Conservation (phyloP, 2,113 vertebrate species). For the Strigops habroptila region DNA sequence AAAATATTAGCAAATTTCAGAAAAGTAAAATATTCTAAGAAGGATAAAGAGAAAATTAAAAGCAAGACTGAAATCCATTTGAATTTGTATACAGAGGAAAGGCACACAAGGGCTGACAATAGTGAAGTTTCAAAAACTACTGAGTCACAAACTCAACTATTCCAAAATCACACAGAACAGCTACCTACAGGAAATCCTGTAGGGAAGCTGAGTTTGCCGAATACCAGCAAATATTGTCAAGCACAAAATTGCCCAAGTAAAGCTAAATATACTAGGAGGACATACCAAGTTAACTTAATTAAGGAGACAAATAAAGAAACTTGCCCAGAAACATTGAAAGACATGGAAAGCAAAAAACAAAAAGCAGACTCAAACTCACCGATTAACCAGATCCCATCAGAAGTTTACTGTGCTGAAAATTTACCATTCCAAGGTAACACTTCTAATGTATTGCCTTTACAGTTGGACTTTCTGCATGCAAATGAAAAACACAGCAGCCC, state of each 20-base stretch:
- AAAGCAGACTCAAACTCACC: not conserved
- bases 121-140: not conserved
- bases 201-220: not conserved
- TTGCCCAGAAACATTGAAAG: not conserved
- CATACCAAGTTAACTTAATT: not conserved
- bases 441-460: not conserved
- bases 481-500: not conserved
- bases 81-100: not conserved
- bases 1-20: conserved; percentile 54
- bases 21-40: conserved; percentile 67
- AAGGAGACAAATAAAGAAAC: conserved; percentile 2
- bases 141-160: not conserved
- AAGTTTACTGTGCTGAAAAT: not conserved
- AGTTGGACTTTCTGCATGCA: not conserved
- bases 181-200: not conserved
- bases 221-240: not conserved
- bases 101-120: not conserved
- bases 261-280: not conserved
- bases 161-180: not conserved
- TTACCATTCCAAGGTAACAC: not conserved
- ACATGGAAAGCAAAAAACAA: not conserved
- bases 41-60: conserved; percentile 54
- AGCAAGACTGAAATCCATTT: not conserved
- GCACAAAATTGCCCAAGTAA: not conserved
- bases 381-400: not conserved